Percentiles rank a stretch among this genome's conserved stretches.
These are phyloP conservation scores for Tachysurus fulvidraco DNA, from an alignment of 2,113 vertebrate species.

Conservation along the genomic window DNA sequence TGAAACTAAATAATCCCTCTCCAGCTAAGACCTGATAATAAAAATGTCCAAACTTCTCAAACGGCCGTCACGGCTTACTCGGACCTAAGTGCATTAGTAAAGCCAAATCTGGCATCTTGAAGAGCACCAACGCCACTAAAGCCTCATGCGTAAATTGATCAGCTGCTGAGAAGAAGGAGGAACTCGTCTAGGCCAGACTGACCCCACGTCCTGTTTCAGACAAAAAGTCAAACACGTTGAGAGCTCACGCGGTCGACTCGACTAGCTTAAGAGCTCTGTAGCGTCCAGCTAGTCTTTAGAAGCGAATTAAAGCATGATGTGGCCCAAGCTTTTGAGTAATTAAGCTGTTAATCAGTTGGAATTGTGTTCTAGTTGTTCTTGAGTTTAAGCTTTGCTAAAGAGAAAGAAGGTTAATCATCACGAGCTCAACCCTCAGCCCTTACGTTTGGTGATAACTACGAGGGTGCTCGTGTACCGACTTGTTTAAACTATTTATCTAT, in stretches of 20 bases:
- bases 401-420: conserved; percentile 23
- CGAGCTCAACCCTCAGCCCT: not conserved
- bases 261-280: conserved; percentile 25
- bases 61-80: conserved; percentile 11
- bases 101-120: conserved; percentile 34
- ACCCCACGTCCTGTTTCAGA: conserved; percentile 18
- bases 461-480: conserved; percentile 13
- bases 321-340: conserved; percentile 23
- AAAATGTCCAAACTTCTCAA: conserved; percentile 18
- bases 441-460: not conserved
- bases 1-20: conserved; percentile 16
- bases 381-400: not conserved
- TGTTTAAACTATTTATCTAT: conserved; percentile 5
- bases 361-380: conserved; percentile 14
- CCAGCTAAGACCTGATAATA: not conserved
- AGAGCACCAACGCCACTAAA: conserved; percentile 37
- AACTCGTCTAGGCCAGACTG: conserved; percentile 33
- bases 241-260: not conserved
- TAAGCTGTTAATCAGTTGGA: conserved; percentile 5
- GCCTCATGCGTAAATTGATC: conserved; percentile 58
- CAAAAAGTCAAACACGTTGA: conserved; percentile 28
- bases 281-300: conserved; percentile 36
- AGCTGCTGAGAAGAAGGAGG: conserved; percentile 47
- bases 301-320: not conserved
- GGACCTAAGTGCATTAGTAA: conserved; percentile 52